Percentiles rank a stretch among this genome's conserved stretches.
Conservation (phyloP, 2,113 vertebrate species). For the Dendropsophus ebraccatus region DNA sequence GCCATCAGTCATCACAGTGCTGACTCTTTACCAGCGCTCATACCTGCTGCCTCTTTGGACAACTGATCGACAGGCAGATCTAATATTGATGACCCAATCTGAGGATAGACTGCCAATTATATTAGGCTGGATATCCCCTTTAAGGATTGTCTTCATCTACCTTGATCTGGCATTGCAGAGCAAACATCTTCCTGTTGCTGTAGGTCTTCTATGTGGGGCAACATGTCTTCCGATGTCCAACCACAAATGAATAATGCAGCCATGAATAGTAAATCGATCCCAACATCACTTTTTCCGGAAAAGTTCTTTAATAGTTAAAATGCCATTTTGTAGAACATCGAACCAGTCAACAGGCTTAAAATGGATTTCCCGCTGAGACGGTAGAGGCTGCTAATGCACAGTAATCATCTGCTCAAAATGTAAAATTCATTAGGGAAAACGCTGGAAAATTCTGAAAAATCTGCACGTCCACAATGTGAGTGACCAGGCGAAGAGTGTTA, state of each 20-base stretch:
- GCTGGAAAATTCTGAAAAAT: neutral
- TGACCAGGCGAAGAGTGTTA: neutral
- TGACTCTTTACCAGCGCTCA: too few species aligned
- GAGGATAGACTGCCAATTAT: too few species aligned
- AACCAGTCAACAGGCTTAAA: neutral
- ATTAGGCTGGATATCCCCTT: too few species aligned
- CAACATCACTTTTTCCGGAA: neutral
- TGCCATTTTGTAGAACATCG: neutral
- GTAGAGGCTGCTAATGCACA: neutral
- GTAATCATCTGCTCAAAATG: neutral
- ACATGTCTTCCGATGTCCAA: neutral
- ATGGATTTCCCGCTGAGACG: neutral
- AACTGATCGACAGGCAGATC: too few species aligned
- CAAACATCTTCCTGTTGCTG: too few species aligned
- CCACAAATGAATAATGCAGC: neutral
- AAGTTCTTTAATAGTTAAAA: neutral
- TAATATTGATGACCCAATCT: too few species aligned
- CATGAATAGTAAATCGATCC: neutral
- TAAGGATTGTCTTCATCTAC: too few species aligned
- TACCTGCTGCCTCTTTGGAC: too few species aligned
- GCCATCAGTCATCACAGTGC: too few species aligned
- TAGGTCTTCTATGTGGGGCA: neutral
- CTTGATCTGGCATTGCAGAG: too few species aligned
- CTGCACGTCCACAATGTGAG: neutral
- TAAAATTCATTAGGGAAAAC: neutral